A percentile compares a stretch with the other conserved stretches of the same genome.
phyloP scores from a whole-genome alignment of 1,140 invertebrate genomes.

The Archivesica marissinica region DNA sequence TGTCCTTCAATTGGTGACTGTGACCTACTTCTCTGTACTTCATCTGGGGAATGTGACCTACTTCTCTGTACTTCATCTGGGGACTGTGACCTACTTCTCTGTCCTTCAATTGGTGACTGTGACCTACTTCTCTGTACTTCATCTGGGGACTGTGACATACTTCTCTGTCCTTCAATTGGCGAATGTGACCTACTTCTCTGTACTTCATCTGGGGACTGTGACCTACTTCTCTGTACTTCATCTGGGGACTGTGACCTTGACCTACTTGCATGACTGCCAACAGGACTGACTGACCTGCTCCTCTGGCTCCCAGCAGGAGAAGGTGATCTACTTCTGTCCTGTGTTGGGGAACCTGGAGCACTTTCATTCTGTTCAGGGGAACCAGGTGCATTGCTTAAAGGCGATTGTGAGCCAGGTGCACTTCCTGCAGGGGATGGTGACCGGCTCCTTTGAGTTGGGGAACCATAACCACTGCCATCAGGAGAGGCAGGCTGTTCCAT shows the following conservation, averaged over 20 bases:
- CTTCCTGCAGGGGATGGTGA: conserved; percentile 36
- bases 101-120: conserved; percentile 26
- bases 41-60: conserved; percentile 13
- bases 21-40: conserved; percentile 19
- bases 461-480: background rate
- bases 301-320: conserved; percentile 15
- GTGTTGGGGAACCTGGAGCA: background rate
- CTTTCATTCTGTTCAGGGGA: conserved; percentile 27
- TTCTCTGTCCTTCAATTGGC: conserved; percentile 9
- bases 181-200: conserved; percentile 19
- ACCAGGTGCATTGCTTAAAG: background rate
- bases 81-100: conserved; percentile 47
- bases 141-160: conserved; percentile 38
- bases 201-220: conserved; percentile 23
- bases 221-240: conserved; percentile 57
- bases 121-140: conserved; percentile 15
- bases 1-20: conserved; percentile 22
- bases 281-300: conserved; percentile 13
- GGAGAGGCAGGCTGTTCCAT: conserved; percentile 18
- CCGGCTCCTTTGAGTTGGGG: conserved; percentile 22
- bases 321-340: conserved; percentile 4
- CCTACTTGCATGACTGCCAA: background rate
- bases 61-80: conserved; percentile 14
- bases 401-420: conserved; percentile 21
- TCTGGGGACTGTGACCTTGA: conserved; percentile 34